Base-by-base conservation (phyloP, 1,140 invertebrate genomes). In the Trinorchestia longiramus region DNA sequence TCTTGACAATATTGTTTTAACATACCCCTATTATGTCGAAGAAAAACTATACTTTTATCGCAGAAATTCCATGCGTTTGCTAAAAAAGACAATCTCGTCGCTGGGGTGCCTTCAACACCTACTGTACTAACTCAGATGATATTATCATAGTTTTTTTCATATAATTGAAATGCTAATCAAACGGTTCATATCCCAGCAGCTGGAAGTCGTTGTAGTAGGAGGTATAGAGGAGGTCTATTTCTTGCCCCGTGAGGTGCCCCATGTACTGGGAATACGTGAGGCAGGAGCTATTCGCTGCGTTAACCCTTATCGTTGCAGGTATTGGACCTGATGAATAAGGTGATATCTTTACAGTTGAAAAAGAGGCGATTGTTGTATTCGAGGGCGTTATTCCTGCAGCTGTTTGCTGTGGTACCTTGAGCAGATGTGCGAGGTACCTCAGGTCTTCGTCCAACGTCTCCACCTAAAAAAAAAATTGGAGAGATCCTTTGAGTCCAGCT, bases 191-290 rank as follows among this genome's bases (percentile, higher is more conserved):
- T 19, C 92, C 92, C 15, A 94, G 43, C 40, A 45, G 44, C 44
- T 94, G 43, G 43, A 94, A 94, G 44, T 94, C 92, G 0, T 36
- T 6, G 44, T 94, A 94, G 41, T 94, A 94, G 0, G 92, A 11
- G 11, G 43, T 94, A 47, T 94, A 94, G 43, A 94, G 43, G 41
- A 94, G 44, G 44, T 94, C 92, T 94, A 47, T 94, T 47, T 94
- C 92, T 11, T 43, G 43, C 44, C 44, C 44, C 6, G 92, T 43
- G 43, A 94, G 44, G 23, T 47, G 92, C 43, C 4, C 41, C 92
- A 94, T 92, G 92, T 94, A 94, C 44, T 94, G 4, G 43, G 41
- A 43, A 44, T 94, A 94, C 28, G 43, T n/a, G 11, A 8, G 36
- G 44, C 92, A 94, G 0, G 43, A 47, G 17, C 43, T 36, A 28